A percentile compares a stretch with the other conserved stretches of the same genome.
Evolutionary conservation across 2,888 invertebrate genomes (phyloP).

Genomic region (Fissipunctia ypsillon): DNA sequence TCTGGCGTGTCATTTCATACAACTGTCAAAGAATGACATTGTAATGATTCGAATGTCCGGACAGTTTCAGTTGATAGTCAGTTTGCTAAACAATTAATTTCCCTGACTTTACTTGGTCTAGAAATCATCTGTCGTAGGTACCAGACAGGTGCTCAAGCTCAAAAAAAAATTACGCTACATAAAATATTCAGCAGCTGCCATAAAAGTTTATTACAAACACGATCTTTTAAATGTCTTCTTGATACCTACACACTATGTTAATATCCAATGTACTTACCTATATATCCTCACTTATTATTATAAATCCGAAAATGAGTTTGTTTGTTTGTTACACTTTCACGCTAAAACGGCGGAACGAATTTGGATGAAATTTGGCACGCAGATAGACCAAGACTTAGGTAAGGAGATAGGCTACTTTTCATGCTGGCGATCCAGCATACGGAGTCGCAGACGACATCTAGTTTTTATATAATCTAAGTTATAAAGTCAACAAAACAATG

Average conservation of each 20-base stretch:
- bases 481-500: constrained; percentile 16
- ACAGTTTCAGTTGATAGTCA: background rate
- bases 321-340: too few relatives aligned
- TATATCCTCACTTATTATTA: too few relatives aligned
- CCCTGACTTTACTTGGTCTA: background rate
- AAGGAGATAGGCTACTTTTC: too few relatives aligned
- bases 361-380: too few relatives aligned
- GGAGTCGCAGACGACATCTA: too few relatives aligned
- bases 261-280: too few relatives aligned
- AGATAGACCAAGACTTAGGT: too few relatives aligned
- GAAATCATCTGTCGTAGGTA: background rate
- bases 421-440: too few relatives aligned
- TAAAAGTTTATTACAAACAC: background rate
- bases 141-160: background rate
- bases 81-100: too few relatives aligned
- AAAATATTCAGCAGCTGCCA: background rate
- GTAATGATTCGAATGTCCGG: background rate
- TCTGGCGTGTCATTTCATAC: background rate
- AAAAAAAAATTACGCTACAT: background rate
- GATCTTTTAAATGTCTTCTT: background rate
- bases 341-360: too few relatives aligned
- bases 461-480: too few relatives aligned
- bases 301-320: too few relatives aligned
- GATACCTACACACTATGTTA: background rate
- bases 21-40: background rate